Evolutionary conservation across 92 coral and sea anemone species (phyloP).

Genomic region (Porites cylindrica): DNA sequence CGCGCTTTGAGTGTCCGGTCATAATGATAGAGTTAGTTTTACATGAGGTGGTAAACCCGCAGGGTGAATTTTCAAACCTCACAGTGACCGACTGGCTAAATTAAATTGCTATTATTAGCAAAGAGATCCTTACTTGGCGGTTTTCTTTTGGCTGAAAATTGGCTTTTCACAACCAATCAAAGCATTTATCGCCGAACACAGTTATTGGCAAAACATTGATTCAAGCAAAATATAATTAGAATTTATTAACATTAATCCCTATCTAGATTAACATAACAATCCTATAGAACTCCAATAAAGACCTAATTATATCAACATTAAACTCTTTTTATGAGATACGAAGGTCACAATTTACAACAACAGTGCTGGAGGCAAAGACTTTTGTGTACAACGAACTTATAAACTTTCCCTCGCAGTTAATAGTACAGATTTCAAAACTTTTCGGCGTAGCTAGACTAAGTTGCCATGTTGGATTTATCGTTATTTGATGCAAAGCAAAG

Average conservation of each 20-base stretch:
- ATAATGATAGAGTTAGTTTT: constrained; percentile 28
- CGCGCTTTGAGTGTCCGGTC: constrained; percentile 2
- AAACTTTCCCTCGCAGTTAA: neutral
- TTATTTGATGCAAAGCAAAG: constrained; percentile 51
- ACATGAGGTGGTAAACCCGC: constrained; percentile 47
- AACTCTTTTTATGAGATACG: constrained; percentile 82
- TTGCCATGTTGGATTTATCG: neutral
- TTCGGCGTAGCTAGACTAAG: neutral
- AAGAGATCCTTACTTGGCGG: constrained; percentile 68
- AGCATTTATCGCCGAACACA: constrained; percentile 69
- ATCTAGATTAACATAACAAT: constrained; percentile 99
- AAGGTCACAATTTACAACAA: constrained; percentile 46
- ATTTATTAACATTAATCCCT: constrained; percentile 95
- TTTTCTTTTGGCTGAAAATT: constrained; percentile 62
- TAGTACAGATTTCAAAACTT: neutral
- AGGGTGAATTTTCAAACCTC: constrained; percentile 36
- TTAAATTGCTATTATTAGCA: constrained; percentile 75
- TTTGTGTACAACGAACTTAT: neutral
- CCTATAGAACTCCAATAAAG: constrained; percentile 99
- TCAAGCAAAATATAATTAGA: constrained; percentile 93
- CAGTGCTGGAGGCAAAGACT: constrained; percentile 12
- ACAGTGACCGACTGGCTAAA: constrained; percentile 59
- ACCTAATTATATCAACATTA: constrained; percentile 98
- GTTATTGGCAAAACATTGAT: constrained; percentile 91
- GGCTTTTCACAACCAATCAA: constrained; percentile 87